phyloP scores from a whole-genome alignment of 2,113 vertebrate species.

The Macquaria ambigua region DNA sequence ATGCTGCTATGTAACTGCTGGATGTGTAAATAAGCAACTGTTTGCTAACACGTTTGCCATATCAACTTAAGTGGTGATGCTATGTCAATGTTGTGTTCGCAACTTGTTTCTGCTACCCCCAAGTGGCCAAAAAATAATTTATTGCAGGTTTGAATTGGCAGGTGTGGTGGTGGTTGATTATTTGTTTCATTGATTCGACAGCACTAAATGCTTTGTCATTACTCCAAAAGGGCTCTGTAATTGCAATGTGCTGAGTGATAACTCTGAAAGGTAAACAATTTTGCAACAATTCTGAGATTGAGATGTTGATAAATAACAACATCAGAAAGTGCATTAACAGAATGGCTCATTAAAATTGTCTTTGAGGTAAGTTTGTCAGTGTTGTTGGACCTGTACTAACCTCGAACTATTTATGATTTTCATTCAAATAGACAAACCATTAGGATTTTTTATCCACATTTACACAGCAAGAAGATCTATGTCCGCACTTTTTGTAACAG shows the following conservation, averaged over 20 bases:
- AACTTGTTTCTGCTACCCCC: background rate
- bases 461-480: background rate
- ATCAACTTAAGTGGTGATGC: background rate
- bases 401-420: background rate
- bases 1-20: background rate
- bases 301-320: constrained; percentile 38
- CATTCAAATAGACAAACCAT: background rate
- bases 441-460: background rate
- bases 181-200: constrained; percentile 62
- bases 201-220: constrained; percentile 56
- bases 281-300: background rate
- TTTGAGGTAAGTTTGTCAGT: background rate
- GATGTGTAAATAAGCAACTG: background rate
- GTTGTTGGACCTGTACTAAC: background rate
- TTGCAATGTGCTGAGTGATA: constrained; percentile 38
- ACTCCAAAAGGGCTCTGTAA: constrained; percentile 41
- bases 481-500: constrained; percentile 2
- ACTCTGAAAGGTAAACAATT: constrained; percentile 39
- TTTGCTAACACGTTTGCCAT: background rate
- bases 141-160: background rate
- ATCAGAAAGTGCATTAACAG: constrained; percentile 23
- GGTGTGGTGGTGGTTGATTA: constrained; percentile 37
- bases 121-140: background rate
- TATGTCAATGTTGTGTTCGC: background rate
- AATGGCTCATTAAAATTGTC: constrained; percentile 7